Conservation (phyloP, 1,140 invertebrate genomes). For the Brachionus manjavacas region DNA sequence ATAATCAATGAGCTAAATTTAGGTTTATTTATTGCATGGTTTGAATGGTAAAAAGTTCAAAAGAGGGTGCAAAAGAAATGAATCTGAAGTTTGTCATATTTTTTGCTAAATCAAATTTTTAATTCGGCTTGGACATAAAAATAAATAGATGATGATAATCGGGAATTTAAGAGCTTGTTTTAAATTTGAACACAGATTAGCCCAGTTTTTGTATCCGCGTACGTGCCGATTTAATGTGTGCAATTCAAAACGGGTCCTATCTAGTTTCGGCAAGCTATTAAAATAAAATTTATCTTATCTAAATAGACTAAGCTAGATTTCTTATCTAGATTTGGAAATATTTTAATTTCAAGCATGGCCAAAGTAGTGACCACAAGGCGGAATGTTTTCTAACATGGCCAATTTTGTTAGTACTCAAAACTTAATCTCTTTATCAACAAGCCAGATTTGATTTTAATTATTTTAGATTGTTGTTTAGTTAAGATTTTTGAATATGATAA, state of each 20-base stretch:
- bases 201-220: background rate
- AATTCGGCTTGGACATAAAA: too few species aligned
- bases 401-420: background rate
- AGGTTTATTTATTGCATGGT: too few species aligned
- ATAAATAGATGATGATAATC: background rate
- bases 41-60: too few species aligned
- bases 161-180: background rate
- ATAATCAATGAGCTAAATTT: too few species aligned
- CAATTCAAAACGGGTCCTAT: background rate
- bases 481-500: background rate
- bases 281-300: background rate
- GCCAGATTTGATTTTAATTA: background rate
- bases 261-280: background rate
- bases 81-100: too few species aligned
- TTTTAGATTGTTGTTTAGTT: background rate
- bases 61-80: too few species aligned
- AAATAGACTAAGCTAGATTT: background rate
- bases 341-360: background rate
- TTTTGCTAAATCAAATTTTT: too few species aligned
- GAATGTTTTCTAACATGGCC: background rate
- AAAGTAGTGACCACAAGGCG: background rate
- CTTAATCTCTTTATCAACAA: background rate
- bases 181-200: background rate
- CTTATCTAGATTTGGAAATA: background rate
- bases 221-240: conserved; percentile 1